Evolutionary conservation across 2,797 vertebrate species (phyloP).

Genomic region (Nothura maculosa): DNA sequence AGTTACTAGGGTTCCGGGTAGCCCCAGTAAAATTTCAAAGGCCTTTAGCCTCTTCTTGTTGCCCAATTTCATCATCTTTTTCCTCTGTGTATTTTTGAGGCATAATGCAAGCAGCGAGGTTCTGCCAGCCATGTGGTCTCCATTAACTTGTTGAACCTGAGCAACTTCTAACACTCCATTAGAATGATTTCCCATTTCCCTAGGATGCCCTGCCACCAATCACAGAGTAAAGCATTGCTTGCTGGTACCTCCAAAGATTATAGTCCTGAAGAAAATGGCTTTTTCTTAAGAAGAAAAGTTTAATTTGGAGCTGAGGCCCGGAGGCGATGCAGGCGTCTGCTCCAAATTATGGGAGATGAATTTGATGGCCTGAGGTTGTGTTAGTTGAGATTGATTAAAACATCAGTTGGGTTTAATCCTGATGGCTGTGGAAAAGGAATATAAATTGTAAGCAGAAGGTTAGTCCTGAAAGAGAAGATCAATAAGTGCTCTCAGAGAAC

Average conservation of each 20-base stretch:
- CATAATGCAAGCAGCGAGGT: conserved; percentile 31
- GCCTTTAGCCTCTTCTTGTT: background rate
- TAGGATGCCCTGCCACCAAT: conserved; percentile 31
- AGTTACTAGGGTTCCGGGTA: conserved; percentile 62
- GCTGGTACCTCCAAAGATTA: conserved; percentile 15
- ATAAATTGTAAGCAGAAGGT: conserved; percentile 27
- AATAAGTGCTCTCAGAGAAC: conserved; percentile 30
- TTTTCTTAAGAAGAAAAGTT: conserved; percentile 13
- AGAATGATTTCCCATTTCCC: conserved; percentile 43
- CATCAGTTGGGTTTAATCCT: conserved; percentile 59
- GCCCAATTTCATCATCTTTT: conserved; percentile 31
- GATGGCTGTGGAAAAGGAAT: conserved; percentile 10
- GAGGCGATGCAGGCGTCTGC: background rate
- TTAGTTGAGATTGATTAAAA: conserved; percentile 61
- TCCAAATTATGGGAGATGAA: background rate
- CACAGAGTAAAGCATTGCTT: background rate
- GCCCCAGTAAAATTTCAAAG: conserved; percentile 48
- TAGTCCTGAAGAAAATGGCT: background rate
- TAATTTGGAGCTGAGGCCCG: conserved; percentile 22
- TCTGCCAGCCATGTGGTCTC: conserved; percentile 52
- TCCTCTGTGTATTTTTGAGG: conserved; percentile 35
- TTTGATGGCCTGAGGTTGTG: conserved; percentile 10
- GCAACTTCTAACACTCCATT: conserved; percentile 48
- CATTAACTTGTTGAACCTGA: conserved; percentile 61
- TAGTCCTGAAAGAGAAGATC: conserved; percentile 20